Conservation (phyloP, 2,888 invertebrate species). For the Lepidocyrtoides sp. region DNA sequence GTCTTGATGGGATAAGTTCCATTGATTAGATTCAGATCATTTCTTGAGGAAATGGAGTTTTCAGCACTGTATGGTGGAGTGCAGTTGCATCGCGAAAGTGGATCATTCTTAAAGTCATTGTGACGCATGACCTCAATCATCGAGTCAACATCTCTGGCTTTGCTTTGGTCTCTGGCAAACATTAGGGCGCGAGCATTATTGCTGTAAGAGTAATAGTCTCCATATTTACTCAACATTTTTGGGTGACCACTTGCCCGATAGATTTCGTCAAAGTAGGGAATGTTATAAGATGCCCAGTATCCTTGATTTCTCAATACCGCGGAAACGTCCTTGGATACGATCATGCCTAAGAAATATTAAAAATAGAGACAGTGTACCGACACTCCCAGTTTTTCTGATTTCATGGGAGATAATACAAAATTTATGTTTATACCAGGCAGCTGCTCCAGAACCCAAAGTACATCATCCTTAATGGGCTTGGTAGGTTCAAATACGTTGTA, state of each 20-base stretch:
- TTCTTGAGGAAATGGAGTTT: slow-evolving; percentile 91
- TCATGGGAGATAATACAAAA: background rate
- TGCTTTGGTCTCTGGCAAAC: slow-evolving; percentile 89
- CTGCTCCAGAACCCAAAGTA: slow-evolving; percentile 93
- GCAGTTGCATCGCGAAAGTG: slow-evolving; percentile 90
- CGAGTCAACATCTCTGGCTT: slow-evolving; percentile 88
- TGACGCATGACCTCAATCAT: slow-evolving; percentile 90
- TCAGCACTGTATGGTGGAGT: slow-evolving; percentile 91
- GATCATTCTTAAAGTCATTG: slow-evolving; percentile 91
- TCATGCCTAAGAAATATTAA: slow-evolving; percentile 86
- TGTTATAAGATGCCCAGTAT: slow-evolving; percentile 93
- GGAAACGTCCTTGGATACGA: slow-evolving; percentile 90
- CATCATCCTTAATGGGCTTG: slow-evolving; percentile 86
- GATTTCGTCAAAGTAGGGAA: slow-evolving; percentile 89
- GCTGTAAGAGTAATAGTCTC: slow-evolving; percentile 90
- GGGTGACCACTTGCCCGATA: slow-evolving; percentile 90
- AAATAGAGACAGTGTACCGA: background rate
- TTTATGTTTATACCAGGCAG: slow-evolving; percentile 88
- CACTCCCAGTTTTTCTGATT: too few species aligned
- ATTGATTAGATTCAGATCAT: slow-evolving; percentile 91
- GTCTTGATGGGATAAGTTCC: slow-evolving; percentile 91
- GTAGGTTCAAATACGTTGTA: slow-evolving; percentile 89
- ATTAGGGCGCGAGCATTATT: slow-evolving; percentile 90
- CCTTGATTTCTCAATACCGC: slow-evolving; percentile 89
- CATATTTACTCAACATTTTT: slow-evolving; percentile 88